Evolutionary conservation across 2,113 vertebrate species (phyloP), one percentile per base, ranked within the genome.

Genomic region (Podiceps cristatus): DNA sequence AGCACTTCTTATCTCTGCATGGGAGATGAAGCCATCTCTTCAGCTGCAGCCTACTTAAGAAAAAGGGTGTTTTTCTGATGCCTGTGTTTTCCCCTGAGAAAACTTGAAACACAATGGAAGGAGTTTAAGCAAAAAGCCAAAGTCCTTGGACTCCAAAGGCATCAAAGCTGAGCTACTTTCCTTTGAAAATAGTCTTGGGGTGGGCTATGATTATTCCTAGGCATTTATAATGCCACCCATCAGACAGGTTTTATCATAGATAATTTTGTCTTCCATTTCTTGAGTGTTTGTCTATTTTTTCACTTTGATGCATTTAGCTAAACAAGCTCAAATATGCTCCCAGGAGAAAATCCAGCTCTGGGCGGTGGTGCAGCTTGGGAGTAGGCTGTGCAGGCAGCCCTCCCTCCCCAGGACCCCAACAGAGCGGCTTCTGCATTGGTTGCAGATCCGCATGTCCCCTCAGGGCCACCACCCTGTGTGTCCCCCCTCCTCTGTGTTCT

Each of bases 151-250:
- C 74, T 93, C 74, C 53, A 85, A 94, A 97, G 69, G 81, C 85
- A 95, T 96, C 95, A 97, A 94, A 96, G 96, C 93, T 86, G 92
- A 86, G 60, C 71, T 83, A 22, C 64, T 94, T 96, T 90, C 58
- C 90, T 96, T 97, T 96, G 96, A 96, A 95, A 96, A 93, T 28
- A 78, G 52, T 91, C 56, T 76, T 94, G 93, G 93, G 71, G 78
- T 49, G 47, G 84, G 56, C 84, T 95, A 20, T 78, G 87, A 75
- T 95, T 97, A 89, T 90, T 94, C 56, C 82, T 67, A 72, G 62
- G 62, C 18, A 64, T 95, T 94, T 95, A 72, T 90, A 86, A 90
- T 90, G 49, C 76, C 29, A 85, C 69, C 44, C 77, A 75, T 87
- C 87, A 91, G 80, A 63, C 40, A 85, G 52, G 80, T 87, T 94